phyloP scores from a whole-genome alignment of 1,140 invertebrate species.

The Lycorma delicatula region DNA sequence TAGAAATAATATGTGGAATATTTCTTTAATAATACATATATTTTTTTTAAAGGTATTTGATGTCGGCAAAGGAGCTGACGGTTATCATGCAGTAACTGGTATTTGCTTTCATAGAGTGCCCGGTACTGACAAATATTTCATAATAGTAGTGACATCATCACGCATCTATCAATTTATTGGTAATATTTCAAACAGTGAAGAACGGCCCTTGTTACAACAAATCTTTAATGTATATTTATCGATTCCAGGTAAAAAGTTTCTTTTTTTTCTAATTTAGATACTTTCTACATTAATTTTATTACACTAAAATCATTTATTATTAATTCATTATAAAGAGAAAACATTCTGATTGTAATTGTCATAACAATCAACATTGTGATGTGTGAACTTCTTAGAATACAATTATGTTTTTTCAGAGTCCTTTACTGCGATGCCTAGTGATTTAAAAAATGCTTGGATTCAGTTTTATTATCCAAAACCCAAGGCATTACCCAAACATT shows the following conservation, averaged over 20 bases:
- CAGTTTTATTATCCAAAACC: slow-evolving; percentile 65
- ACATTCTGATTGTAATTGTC: not conserved
- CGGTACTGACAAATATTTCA: slow-evolving; percentile 59
- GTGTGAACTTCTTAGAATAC: not conserved
- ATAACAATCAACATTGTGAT: not conserved
- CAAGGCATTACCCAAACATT: slow-evolving; percentile 57
- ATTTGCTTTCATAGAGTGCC: slow-evolving; percentile 71
- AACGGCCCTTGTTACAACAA: slow-evolving; percentile 68
- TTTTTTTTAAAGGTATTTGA: slow-evolving; percentile 64
- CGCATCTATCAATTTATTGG: slow-evolving; percentile 82
- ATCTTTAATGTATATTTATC: slow-evolving; percentile 76
- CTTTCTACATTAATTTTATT: not conserved
- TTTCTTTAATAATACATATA: not conserved
- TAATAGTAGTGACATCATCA: slow-evolving; percentile 75
- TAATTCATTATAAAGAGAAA: not conserved
- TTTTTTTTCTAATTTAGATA: slow-evolving; percentile 32
- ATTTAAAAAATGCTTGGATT: slow-evolving; percentile 65
- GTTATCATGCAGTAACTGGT: slow-evolving; percentile 70
- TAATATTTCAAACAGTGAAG: slow-evolving; percentile 54
- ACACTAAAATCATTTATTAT: not conserved
- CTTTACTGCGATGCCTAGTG: not conserved
- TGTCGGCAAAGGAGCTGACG: slow-evolving; percentile 65
- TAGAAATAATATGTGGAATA: not conserved
- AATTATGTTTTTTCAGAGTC: not conserved
- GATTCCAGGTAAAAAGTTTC: slow-evolving; percentile 46